Base-by-base conservation (phyloP, 2,797 vertebrate genomes). In the Megalops cyprinoides region DNA sequence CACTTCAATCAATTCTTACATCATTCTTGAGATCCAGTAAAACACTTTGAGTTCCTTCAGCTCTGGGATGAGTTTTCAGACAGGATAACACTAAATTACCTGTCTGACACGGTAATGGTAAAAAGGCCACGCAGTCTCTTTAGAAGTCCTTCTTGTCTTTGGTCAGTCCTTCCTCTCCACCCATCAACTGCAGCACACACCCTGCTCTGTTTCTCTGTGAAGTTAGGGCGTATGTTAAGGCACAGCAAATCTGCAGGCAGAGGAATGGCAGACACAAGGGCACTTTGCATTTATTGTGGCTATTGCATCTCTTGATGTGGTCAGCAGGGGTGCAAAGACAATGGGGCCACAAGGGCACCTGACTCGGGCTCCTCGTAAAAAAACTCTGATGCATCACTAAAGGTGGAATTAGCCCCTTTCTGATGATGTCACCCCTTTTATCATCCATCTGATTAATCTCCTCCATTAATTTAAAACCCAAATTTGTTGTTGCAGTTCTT, bases 391-490 rank as follows among this genome's bases (percentile, higher is more conserved):
- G 28, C 5, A 15, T 67, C 75, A 42, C 75, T 88, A 79, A 85
- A 87, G 49, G 82, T 84, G 84, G 85, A 89, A 81, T 80, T 76
- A 79, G 77, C 79, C n/a, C 84, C 67, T 48, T 55, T 78, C 60
- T 85, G 83, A 89, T 93, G 91, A 94, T 90, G 90, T 92, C 88
- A 93, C 82, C 73, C 60, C 83, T 88, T 89, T 84, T 86, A 89
- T 87, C 88, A 89, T 88, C 80, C 83, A 82, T 79, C 48, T 82
- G 91, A 90, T 93, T 92, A 92, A 92, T 93, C 93, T 87, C 88
- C 83, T 86, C 69, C 86, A 88, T 91, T 89, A 87, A 90, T 91
- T 84, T 34, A 14, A 89, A 87, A 85, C 80, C 86, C 89, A 88
- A 89, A 87, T 90, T 89, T 87, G 88, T 85, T 88, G 83, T 88